Percentiles rank a stretch among this genome's conserved stretches.
These are phyloP conservation scores for Lepidotrigona ventralis DNA, from an alignment of 1,140 invertebrate genomes.

Conservation along the genomic window DNA sequence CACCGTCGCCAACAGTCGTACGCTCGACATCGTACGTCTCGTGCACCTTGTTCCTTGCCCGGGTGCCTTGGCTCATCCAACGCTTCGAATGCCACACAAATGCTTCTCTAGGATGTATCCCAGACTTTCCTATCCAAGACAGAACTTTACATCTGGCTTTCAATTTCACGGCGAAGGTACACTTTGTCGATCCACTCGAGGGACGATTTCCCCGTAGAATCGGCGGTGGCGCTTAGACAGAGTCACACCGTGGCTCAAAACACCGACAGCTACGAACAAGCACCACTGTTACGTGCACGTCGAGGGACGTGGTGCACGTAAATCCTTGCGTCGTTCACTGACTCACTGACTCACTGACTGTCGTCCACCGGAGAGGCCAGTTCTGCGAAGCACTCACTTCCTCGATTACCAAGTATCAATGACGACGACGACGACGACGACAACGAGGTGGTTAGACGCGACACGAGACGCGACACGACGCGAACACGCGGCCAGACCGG, in stretches of 20 bases:
- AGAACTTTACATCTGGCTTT: neutral
- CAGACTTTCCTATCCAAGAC: no score
- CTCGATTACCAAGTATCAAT: neutral
- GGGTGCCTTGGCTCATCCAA: no score
- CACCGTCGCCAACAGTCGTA: neutral
- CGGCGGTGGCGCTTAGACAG: conserved; percentile 25
- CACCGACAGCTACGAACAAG: neutral
- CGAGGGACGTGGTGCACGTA: neutral
- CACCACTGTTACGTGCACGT: neutral
- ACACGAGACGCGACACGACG: neutral
- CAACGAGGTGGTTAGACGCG: neutral
- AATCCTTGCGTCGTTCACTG: conserved; percentile 12
- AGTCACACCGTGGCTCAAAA: conserved; percentile 13
- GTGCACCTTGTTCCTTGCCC: neutral
- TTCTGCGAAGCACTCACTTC: neutral
- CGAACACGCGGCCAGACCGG: neutral
- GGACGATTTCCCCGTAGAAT: neutral
- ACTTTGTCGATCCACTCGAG: neutral
- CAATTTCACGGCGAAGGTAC: neutral
- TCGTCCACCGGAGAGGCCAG: neutral
- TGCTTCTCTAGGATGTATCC: no score
- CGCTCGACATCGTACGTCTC: conserved; percentile 51
- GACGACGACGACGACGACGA: neutral
- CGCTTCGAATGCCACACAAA: no score
- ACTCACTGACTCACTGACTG: conserved; percentile 11